Evolutionary conservation across 2,797 vertebrate genomes (phyloP).

Genomic region (Rhabdomys pumilio): DNA sequence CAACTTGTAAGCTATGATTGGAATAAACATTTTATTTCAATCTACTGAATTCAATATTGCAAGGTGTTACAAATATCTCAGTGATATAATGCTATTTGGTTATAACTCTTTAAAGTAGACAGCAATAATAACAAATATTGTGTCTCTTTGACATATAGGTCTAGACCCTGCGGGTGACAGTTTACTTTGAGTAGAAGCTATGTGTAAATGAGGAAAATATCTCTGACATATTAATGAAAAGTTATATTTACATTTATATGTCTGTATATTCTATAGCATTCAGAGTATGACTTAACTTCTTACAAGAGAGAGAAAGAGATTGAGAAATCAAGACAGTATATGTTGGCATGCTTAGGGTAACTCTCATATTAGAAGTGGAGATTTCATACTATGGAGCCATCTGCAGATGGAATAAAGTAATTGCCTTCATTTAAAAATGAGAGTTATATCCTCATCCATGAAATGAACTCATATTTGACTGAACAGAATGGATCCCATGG

Average conservation of each 20-base stretch:
- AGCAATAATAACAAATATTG: slow-evolving; percentile 8
- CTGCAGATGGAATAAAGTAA: slow-evolving; percentile 21
- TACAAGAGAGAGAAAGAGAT: neutral
- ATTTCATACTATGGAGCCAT: neutral
- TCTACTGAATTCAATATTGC: neutral
- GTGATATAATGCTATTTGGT: neutral
- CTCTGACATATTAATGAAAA: slow-evolving; percentile 18
- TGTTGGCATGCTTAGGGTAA: neutral
- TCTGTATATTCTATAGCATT: slow-evolving; percentile 39
- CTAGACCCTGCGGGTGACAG: slow-evolving; percentile 36
- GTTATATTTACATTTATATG: neutral
- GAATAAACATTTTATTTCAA: neutral
- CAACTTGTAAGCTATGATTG: neutral
- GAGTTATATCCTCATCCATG: neutral
- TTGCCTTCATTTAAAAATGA: slow-evolving; percentile 24
- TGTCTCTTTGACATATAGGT: slow-evolving; percentile 34
- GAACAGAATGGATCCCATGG: neutral
- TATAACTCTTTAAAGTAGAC: slow-evolving; percentile 33
- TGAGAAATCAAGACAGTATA: neutral
- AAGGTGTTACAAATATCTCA: neutral
- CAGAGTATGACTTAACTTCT: neutral
- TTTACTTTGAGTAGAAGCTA: slow-evolving; percentile 15
- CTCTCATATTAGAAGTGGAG: neutral
- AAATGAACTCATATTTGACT: slow-evolving; percentile 49
- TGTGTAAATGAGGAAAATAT: neutral